Base-by-base conservation (phyloP, 2,113 vertebrate species). In the Mus spicilegus region DNA sequence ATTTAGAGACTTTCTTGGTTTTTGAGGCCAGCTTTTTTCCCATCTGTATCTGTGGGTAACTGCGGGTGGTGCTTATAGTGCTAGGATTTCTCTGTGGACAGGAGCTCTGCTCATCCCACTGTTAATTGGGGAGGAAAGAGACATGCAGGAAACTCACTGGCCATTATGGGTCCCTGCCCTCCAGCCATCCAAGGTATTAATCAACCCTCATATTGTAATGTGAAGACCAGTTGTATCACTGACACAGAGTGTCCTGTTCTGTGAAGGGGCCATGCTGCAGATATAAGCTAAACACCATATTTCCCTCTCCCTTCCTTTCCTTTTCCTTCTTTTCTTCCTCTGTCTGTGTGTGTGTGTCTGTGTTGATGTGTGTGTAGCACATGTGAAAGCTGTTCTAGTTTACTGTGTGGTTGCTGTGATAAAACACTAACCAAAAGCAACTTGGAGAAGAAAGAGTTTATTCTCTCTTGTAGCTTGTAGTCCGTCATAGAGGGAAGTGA, bases 11-110 rank as follows among this genome's bases (percentile, higher is more conserved):
- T 56, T 33, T 42, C 28, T 96, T 89, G 92, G 86, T 67, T 85
- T 85, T 85, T 82, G 67, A 87, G 58, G 56, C 90, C 28, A 22
- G 80, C 80, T 92, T 90, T 90, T 54, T 69, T 88, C 81, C 61
- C 14, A 81, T 76, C 72, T 73, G 63, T 91, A 70, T 72, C 61
- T 58, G 51, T 84, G 84, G 89, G 20, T 82, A 69, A 56, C 39
- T 51, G 73, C 96, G 36, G 39, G n/a, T 5, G 7, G 3, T 72
- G 46, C 33, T 78, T 39, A 26, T 49, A 17, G 30, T 16, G 61
- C 73, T 26, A n/a, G 51, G 46, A 86, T 42, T 91, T 94, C 61
- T 93, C 76, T 93, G 61, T 61, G 63, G 58, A 14, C 33, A 46
- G 51, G 4, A 51, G n/a, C 42, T 90, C 14, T 19, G 67, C 16